Conservation (phyloP, 2,113 vertebrate genomes). For the Leptosomus discolor region DNA sequence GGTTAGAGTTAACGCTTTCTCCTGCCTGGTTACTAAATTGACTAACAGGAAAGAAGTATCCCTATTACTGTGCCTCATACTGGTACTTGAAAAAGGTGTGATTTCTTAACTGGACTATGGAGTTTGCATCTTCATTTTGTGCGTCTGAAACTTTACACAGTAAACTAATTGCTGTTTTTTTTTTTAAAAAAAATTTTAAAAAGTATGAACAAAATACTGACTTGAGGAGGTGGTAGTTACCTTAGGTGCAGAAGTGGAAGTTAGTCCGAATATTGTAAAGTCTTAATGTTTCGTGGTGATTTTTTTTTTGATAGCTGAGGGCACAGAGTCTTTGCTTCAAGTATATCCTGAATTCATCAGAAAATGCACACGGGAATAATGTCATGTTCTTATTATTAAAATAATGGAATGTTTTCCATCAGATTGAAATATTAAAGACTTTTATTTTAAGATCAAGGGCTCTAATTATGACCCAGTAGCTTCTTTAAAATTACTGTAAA, state of each 20-base stretch:
- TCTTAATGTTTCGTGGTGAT: fast-evolving
- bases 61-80: background rate
- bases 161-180: background rate
- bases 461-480: background rate
- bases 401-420: background rate
- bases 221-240: background rate
- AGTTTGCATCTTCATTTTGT: background rate
- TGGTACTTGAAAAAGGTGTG: background rate
- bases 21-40: background rate
- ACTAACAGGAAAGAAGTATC: background rate
- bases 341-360: background rate
- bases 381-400: background rate
- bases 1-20: background rate
- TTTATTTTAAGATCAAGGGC: background rate
- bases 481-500: background rate
- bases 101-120: background rate
- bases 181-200: background rate
- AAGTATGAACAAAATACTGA: background rate
- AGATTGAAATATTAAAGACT: background rate
- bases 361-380: background rate
- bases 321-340: background rate
- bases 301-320: background rate
- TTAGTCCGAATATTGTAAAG: background rate
- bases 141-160: background rate
- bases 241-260: background rate